Conservation (phyloP, 2,113 vertebrate species). For the Apodemus speciosus region DNA sequence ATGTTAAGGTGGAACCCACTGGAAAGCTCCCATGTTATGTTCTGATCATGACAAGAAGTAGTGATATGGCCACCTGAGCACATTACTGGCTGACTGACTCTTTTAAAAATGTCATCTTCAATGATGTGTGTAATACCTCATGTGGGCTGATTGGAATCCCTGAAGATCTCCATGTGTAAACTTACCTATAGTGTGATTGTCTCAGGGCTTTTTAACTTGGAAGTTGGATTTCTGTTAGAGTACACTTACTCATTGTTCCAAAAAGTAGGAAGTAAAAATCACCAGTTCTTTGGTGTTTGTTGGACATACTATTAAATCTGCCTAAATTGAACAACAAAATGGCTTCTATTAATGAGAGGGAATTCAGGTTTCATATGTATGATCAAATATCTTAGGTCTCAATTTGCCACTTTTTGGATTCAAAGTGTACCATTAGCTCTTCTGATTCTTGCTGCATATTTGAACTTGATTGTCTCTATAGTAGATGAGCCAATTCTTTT, state of each 20-base stretch:
- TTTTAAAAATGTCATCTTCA: background rate
- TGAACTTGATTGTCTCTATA: background rate
- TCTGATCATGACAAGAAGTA: background rate
- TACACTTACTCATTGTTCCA: background rate
- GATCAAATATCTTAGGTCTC: background rate
- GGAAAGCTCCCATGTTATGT: background rate
- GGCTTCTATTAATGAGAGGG: background rate
- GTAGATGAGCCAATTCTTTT: background rate
- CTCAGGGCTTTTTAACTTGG: background rate
- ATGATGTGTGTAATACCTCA: background rate
- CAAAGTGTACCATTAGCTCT: background rate
- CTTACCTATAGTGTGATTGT: background rate
- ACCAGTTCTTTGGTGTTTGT: conserved; percentile 17
- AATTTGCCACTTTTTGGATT: background rate
- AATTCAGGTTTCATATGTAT: background rate
- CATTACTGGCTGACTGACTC: background rate
- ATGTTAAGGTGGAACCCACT: background rate
- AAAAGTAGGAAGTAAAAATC: background rate
- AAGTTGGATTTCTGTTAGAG: background rate
- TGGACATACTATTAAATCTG: background rate
- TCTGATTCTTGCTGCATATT: background rate
- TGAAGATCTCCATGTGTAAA: background rate
- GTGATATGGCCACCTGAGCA: background rate
- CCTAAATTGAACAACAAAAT: background rate
- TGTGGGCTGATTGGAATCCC: background rate